These are phyloP conservation scores for Anhinga anhinga DNA, from an alignment of 2,113 vertebrate genomes.

Conservation along the genomic window DNA sequence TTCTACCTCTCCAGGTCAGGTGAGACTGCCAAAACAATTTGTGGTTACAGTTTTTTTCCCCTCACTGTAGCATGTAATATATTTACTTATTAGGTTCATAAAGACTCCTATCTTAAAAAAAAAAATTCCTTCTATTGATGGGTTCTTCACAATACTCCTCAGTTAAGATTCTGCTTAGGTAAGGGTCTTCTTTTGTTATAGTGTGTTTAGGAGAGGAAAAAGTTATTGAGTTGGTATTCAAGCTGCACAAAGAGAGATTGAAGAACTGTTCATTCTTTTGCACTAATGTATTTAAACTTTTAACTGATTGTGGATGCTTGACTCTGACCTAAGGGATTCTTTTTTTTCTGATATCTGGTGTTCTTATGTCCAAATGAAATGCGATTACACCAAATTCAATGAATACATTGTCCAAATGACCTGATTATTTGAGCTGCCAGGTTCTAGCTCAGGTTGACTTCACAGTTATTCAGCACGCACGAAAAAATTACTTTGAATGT, in stretches of 20 bases:
- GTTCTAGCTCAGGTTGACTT: neutral
- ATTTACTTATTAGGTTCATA: neutral
- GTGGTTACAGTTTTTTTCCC: neutral
- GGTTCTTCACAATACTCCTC: neutral
- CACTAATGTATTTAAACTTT: neutral
- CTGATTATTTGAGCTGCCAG: neutral
- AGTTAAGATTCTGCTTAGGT: neutral
- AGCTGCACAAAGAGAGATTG: neutral
- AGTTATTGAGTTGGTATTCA: neutral
- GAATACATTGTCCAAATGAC: neutral
- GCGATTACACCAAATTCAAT: neutral
- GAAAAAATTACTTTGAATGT: neutral
- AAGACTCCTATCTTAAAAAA: neutral
- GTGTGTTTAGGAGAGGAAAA: neutral
- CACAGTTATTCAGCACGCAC: neutral
- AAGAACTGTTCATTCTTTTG: neutral
- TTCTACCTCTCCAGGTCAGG: neutral
- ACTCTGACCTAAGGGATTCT: neutral
- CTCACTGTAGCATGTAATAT: neutral
- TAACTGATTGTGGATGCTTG: neutral
- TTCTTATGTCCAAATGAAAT: neutral
- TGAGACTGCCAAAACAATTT: neutral
- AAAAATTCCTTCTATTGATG: neutral
- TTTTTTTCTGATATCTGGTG: neutral
- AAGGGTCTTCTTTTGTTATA: neutral